Evolutionary conservation across 2,888 invertebrate species (phyloP).

Genomic region (Agriopis marginaria): DNA sequence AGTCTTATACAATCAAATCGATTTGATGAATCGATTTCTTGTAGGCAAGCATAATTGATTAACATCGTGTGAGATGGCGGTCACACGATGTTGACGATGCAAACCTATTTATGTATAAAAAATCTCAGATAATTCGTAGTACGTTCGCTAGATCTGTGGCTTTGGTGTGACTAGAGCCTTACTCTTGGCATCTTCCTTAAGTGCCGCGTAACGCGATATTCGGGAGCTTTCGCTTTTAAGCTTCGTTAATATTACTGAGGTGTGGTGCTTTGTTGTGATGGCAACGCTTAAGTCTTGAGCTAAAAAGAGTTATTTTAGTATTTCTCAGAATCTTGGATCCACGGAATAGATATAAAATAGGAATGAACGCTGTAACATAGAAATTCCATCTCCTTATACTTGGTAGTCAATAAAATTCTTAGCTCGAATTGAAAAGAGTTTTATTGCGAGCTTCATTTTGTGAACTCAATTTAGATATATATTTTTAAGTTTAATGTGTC

Average conservation of each 20-base stretch:
- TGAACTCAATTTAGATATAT: not conserved
- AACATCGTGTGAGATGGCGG: too few species aligned
- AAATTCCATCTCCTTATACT: constrained; percentile 2
- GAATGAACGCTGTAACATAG: not conserved
- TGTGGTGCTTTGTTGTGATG: constrained; percentile 33
- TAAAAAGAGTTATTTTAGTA: constrained; percentile 25
- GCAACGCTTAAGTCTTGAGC: constrained; percentile 12
- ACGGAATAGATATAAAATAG: not conserved
- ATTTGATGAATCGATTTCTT: too few species aligned
- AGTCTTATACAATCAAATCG: too few species aligned
- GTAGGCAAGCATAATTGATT: too few species aligned
- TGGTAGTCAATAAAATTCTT: not conserved
- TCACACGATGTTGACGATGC: too few species aligned
- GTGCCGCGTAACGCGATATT: constrained; percentile 50
- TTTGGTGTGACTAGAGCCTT: constrained; percentile 39
- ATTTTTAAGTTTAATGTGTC: not conserved
- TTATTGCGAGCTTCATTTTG: not conserved
- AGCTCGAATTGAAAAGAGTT: not conserved
- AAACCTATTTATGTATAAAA: too few species aligned
- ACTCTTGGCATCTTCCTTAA: constrained; percentile 52
- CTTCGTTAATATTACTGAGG: constrained; percentile 48
- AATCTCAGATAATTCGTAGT: too few species aligned
- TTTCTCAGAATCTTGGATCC: not conserved
- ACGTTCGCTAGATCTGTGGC: not conserved
- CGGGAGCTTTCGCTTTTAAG: constrained; percentile 46